Percentiles rank a stretch among this genome's conserved stretches.
These are phyloP conservation scores for Conger conger DNA, from an alignment of 2,113 vertebrate species.

Conservation along the genomic window DNA sequence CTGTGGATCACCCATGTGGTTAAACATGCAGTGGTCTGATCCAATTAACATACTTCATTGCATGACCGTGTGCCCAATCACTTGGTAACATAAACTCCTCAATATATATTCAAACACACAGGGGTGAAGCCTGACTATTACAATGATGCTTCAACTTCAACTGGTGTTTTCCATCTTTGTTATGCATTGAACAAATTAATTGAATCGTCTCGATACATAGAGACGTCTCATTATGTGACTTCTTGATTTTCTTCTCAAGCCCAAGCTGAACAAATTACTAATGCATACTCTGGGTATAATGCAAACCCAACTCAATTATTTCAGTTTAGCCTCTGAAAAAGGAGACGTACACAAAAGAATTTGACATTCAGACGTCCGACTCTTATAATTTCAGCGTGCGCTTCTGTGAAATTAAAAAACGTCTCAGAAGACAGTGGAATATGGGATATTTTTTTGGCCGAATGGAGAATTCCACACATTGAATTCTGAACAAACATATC, in stretches of 20 bases:
- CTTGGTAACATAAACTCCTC: background rate
- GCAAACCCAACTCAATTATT: conserved; percentile 10
- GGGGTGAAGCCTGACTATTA: background rate
- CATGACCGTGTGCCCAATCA: background rate
- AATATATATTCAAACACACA: background rate
- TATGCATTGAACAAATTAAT: background rate
- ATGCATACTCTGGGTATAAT: conserved; percentile 5
- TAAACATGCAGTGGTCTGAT: background rate
- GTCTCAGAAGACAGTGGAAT: background rate
- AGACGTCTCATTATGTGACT: background rate
- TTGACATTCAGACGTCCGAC: background rate
- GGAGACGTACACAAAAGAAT: background rate
- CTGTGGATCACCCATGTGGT: too few relatives aligned
- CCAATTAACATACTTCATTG: background rate
- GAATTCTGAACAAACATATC: too few relatives aligned
- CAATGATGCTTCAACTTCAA: background rate
- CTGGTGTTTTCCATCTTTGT: background rate
- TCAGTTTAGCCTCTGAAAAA: conserved; percentile 11
- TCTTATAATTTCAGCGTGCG: background rate
- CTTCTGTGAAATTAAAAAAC: background rate
- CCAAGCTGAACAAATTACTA: conserved; percentile 17
- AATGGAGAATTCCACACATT: too few relatives aligned
- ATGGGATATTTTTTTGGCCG: too few relatives aligned
- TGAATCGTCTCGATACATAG: background rate
- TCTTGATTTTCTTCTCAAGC: background rate